A percentile compares a stretch with the other conserved stretches of the same genome.
Evolutionary conservation across 2,888 invertebrate genomes (phyloP).

Genomic region (Julus scandinavius): DNA sequence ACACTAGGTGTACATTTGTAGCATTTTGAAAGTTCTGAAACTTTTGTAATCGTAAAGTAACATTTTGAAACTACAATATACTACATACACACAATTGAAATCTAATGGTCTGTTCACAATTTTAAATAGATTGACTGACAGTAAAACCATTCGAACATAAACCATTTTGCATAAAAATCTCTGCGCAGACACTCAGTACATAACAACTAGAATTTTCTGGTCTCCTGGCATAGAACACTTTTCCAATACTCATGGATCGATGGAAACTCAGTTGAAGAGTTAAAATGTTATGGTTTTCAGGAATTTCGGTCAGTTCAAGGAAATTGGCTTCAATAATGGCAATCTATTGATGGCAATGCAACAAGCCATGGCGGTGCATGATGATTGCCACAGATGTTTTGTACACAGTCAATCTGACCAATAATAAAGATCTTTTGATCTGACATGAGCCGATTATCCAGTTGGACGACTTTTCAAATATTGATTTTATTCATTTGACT

Average conservation of each 20-base stretch:
- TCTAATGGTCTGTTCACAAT: no score
- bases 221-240: not conserved
- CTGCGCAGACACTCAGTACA: no score
- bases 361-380: conserved; percentile 7
- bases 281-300: not conserved
- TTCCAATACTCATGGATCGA: not conserved
- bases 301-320: not conserved
- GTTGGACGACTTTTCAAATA: conserved; percentile 20
- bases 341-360: not conserved
- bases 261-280: not conserved
- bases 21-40: no score
- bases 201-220: not conserved
- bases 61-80: no score
- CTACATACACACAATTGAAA: no score
- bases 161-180: not conserved
- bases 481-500: conserved; percentile 35
- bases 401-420: not conserved
- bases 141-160: no score
- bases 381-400: conserved; percentile 30
- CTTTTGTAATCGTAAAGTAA: no score
- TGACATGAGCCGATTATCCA: conserved; percentile 15
- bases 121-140: no score
- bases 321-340: not conserved
- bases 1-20: no score
- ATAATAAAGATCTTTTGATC: conserved; percentile 13